A percentile compares a stretch with the other conserved stretches of the same genome.
phyloP scores from a whole-genome alignment of 2,888 invertebrate genomes.

The Phyllotreta striolata region DNA sequence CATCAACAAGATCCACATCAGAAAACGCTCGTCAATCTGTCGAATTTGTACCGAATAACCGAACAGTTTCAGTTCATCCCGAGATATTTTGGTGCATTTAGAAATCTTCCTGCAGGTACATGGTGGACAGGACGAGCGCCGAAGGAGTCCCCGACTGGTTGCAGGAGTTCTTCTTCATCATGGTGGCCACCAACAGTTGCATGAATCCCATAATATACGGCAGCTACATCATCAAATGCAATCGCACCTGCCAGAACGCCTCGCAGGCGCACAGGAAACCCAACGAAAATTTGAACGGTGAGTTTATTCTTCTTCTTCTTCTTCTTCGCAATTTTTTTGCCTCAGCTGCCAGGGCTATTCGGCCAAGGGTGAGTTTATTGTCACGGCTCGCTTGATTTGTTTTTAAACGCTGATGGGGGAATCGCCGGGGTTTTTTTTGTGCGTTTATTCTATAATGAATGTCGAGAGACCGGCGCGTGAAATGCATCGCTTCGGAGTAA shows the following conservation, averaged over 20 bases:
- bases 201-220: slow-evolving; percentile 84
- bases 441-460: too few relatives aligned
- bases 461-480: neutral
- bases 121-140: slow-evolving; percentile 74
- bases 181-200: slow-evolving; percentile 83
- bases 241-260: slow-evolving; percentile 49
- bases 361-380: slow-evolving; percentile 23
- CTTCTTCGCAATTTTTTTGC: neutral
- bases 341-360: too few relatives aligned
- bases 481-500: neutral
- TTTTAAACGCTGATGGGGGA: too few relatives aligned
- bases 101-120: slow-evolving; percentile 67
- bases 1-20: too few relatives aligned
- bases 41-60: too few relatives aligned
- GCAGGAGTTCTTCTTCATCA: slow-evolving; percentile 77
- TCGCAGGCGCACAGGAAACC: slow-evolving; percentile 38
- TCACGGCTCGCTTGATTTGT: neutral
- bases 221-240: slow-evolving; percentile 70
- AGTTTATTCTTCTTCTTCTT: slow-evolving; percentile 5
- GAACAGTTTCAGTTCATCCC: neutral
- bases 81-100: neutral
- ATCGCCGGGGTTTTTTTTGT: too few relatives aligned
- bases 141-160: slow-evolving; percentile 69
- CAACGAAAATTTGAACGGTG: slow-evolving; percentile 11
- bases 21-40: too few relatives aligned